A percentile compares a stretch with the other conserved stretches of the same genome.
Evolutionary conservation across 2,888 invertebrate genomes (phyloP).

Genomic region (Pharmacophagus antenor): DNA sequence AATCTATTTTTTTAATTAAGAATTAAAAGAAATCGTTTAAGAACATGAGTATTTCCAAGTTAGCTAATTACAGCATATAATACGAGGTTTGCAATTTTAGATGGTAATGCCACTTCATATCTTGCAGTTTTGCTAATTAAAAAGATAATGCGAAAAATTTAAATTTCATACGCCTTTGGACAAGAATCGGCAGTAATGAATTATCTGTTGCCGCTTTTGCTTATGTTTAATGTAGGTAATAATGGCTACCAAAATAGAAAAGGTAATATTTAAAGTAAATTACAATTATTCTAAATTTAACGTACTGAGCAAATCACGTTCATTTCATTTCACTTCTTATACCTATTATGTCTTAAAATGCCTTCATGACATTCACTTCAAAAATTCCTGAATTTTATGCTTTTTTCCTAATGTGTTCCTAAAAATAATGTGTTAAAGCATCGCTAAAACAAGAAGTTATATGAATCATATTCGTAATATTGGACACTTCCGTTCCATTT

Average conservation of each 20-base stretch:
- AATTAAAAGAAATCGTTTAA: too few species aligned
- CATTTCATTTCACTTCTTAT: too few species aligned
- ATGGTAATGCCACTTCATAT: slow-evolving; percentile 5
- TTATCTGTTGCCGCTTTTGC: slow-evolving; percentile 14
- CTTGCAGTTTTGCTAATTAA: slow-evolving; percentile 16
- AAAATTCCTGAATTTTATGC: too few species aligned
- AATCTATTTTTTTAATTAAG: background rate
- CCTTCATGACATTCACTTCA: too few species aligned
- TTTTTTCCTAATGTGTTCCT: too few species aligned
- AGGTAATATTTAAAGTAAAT: slow-evolving; percentile 10
- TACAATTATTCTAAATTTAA: too few species aligned
- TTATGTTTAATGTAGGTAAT: slow-evolving; percentile 5
- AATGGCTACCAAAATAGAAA: background rate
- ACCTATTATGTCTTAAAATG: too few species aligned
- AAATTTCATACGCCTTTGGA: slow-evolving; percentile 2
- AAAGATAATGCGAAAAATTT: slow-evolving; percentile 23
- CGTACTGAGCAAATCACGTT: too few species aligned
- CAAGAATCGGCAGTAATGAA: slow-evolving; percentile 11
- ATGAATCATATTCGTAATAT: too few species aligned
- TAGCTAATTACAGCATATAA: background rate
- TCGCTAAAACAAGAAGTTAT: too few species aligned
- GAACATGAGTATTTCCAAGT: background rate
- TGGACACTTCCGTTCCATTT: too few species aligned
- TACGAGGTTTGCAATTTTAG: background rate
- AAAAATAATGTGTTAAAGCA: too few species aligned